Base-by-base conservation (phyloP, 35 echinoderm and acorn worm genomes). In the Ophioderma brevispina region DNA sequence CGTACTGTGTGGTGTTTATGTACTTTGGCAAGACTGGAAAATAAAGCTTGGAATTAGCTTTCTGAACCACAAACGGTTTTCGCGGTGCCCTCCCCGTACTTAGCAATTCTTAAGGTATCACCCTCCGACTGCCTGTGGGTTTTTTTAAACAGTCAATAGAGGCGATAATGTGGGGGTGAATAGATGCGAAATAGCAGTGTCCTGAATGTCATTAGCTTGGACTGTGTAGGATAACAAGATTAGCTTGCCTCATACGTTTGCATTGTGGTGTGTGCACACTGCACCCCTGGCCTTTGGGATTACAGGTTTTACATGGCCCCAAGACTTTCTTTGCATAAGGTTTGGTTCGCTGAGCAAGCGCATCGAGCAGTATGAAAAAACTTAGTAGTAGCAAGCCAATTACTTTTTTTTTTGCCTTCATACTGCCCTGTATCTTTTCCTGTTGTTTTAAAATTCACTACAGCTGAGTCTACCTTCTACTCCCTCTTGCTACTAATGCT, bases 141-240 rank as follows among this genome's bases (percentile, higher is more conserved):
- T 25, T 70, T n/a, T n/a, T 70, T 70, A 70, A 70, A 70, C 59
- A 70, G 59, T 70, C 59, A 70, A 70, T 70, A 70, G 59, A 70
- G 59, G 59, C 59, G 59, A 70, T 70, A 70, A 70, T 70, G 59
- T 70, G 28, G 59, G 59, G 28, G 59, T 25, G 59, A 70, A 18
- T 8, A 70, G 59, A 70, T 70, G 23, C 17, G 15, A 2, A 3
- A 30, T 18, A 25, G 59, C 59, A 30, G 28, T 70, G 59, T 70
- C 59, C 59, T 70, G 59, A 70, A 70, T 70, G 17, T 70, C 59
- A 70, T 70, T 70, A 70, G 59, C 23, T 13, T 70, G 59, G 59
- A 70, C 59, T 70, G 59, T 30, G 17, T 70, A 70, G 59, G 59
- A 70, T 70, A 70, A 70, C 59, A 70, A 6, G 59, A 70, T 70